phyloP scores from a whole-genome alignment of 2,113 vertebrate genomes.

The Lepisosteus osseus region DNA sequence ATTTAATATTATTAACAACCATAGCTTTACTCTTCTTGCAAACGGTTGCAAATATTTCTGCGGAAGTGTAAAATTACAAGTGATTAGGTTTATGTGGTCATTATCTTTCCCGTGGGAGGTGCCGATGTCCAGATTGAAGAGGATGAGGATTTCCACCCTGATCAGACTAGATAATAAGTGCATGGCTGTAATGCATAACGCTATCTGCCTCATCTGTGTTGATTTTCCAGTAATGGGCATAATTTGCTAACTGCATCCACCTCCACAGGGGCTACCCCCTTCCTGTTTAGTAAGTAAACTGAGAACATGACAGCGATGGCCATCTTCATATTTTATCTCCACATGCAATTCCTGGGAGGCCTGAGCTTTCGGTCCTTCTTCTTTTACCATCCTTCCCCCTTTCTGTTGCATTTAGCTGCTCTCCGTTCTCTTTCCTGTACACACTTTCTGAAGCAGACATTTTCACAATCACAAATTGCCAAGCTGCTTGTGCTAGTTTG shows the following conservation, averaged over 20 bases:
- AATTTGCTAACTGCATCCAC: constrained; percentile 26
- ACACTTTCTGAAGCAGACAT: too few species aligned
- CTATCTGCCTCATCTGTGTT: constrained; percentile 18
- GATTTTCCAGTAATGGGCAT: constrained; percentile 18
- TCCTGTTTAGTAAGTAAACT: constrained; percentile 34
- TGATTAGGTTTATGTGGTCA: constrained; percentile 11
- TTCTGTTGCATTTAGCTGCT: too few species aligned
- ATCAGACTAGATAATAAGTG: constrained; percentile 15
- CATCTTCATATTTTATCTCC: constrained; percentile 29
- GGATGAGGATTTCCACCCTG: constrained; percentile 15
- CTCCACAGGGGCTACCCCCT: constrained; percentile 29
- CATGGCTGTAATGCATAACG: constrained; percentile 10
- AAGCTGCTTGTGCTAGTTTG: too few species aligned
- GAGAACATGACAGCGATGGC: constrained; percentile 15
- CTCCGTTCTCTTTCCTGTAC: not conserved
- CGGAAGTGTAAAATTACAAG: constrained; percentile 3
- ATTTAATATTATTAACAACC: too few species aligned
- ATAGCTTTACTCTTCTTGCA: too few species aligned
- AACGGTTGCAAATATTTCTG: not conserved
- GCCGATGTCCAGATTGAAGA: constrained; percentile 14
- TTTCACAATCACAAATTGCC: too few species aligned
- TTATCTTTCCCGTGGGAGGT: constrained; percentile 20
- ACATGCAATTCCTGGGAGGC: constrained; percentile 13
- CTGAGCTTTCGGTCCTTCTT: constrained; percentile 18
- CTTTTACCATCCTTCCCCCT: not conserved